A percentile compares a stretch with the other conserved stretches of the same genome.
These are phyloP conservation scores for Diplogasteroides magnus DNA, from an alignment of 1,140 invertebrate genomes.

Conservation along the genomic window DNA sequence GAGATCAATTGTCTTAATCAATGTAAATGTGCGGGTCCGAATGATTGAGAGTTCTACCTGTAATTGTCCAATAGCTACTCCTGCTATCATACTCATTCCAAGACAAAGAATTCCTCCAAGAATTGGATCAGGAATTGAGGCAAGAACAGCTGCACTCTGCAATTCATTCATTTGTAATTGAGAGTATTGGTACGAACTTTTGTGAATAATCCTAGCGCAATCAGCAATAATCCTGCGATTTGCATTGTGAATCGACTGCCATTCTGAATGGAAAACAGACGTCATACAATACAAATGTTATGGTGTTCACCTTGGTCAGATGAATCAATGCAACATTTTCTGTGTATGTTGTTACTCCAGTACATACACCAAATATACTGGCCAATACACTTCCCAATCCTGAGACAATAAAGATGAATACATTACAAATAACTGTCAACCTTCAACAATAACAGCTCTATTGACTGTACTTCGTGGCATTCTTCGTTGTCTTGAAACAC, in stretches of 20 bases:
- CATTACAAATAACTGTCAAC: too few relatives aligned
- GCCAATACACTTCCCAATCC: too few relatives aligned
- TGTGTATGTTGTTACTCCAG: conserved; percentile 10
- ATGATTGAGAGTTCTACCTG: conserved; percentile 3
- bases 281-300: too few relatives aligned
- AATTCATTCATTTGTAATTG: too few relatives aligned
- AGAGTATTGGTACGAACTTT: too few relatives aligned
- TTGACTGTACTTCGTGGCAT: too few relatives aligned
- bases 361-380: too few relatives aligned
- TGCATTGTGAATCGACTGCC: conserved; percentile 9
- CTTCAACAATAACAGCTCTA: too few relatives aligned
- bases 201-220: not conserved
- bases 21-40: too few relatives aligned
- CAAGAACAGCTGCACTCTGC: conserved; percentile 2
- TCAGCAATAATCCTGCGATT: not conserved
- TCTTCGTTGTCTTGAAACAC: too few relatives aligned
- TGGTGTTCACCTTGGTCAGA: conserved; percentile 9
- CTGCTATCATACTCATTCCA: conserved; percentile 21
- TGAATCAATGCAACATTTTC: conserved; percentile 6
- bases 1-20: too few relatives aligned
- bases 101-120: conserved; percentile 15
- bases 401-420: too few relatives aligned
- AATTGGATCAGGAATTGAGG: conserved; percentile 7
- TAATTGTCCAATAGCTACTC: conserved; percentile 17
- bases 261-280: not conserved